Base-by-base conservation (phyloP, 2,888 invertebrate species). In the Choreutis nemorana region DNA sequence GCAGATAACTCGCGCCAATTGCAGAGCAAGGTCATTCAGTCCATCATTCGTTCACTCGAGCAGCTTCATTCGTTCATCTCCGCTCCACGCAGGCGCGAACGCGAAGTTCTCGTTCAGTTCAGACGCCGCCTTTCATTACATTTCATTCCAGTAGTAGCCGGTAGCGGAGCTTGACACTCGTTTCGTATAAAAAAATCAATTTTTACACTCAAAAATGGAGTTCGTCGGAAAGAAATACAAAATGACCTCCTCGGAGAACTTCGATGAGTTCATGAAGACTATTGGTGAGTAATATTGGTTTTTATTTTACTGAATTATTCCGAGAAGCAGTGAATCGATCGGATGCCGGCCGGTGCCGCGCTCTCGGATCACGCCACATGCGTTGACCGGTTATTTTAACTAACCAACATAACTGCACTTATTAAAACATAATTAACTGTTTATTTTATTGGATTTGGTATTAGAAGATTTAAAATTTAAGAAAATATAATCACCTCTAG, bases 201-300 rank as follows among this genome's bases (percentile, higher is more conserved):
- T 11, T 23, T 12, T n/a, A n/a, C n/a, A 36, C 35, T 39, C 23
- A 40, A 73, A 63, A 60, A 78, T 78, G 77, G 77, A 70, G 13
- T 75, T 75, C 58, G 38, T 60, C 28, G 90, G 89, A 61, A 90
- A 87, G 73, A 88, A 87, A 63, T 94, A 89, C 83, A 92, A 92
- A 63, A 83, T 94, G 65, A 68, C 79, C 36, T 81, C 83, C 35
- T 88, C 89, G 48, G 90, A 92, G 41, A 90, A 92, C 59, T 94
- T 94, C 65, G 94, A 94, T 50, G 90, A 91, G 34, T 92, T 90
- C 80, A 89, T 94, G 91, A 91, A 91, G 79, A 84, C 86, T 28
- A 68, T 92, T 39, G 92, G 92, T 92, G 58, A 89, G 89, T 78
- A 15, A n/a, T 23, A n/a, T 12, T n/a, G 14, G 14, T 70, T 18